Evolutionary conservation across 2,888 invertebrate species (phyloP).

Genomic region (Acanthosoma haemorrhoidale): DNA sequence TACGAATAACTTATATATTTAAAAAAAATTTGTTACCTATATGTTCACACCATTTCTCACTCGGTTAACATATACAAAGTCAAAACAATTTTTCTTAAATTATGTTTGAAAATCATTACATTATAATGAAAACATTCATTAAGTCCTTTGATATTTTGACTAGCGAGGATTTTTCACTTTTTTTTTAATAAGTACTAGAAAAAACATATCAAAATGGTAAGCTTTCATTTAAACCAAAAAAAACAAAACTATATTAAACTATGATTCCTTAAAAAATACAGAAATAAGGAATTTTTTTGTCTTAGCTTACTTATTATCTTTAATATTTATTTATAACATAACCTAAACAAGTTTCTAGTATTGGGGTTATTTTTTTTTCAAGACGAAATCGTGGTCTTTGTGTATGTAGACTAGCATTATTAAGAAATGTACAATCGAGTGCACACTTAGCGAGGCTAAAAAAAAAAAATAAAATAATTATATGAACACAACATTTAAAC

Average conservation of each 20-base stretch:
- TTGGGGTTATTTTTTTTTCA: neutral
- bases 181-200: no score
- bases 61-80: neutral
- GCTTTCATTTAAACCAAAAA: no score
- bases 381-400: neutral
- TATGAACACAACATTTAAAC: neutral
- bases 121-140: neutral
- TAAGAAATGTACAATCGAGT: neutral
- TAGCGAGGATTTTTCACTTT: neutral
- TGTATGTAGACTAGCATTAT: conserved; percentile 19
- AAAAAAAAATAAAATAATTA: no score
- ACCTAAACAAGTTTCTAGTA: neutral
- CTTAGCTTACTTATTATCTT: neutral
- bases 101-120: neutral
- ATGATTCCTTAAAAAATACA: neutral
- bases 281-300: neutral
- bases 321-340: neutral
- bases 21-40: neutral
- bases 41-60: neutral
- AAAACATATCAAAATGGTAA: no score
- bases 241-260: no score
- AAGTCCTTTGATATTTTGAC: conserved; percentile 11
- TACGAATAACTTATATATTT: neutral
- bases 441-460: conserved; percentile 19
- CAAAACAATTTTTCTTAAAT: neutral